Base-by-base conservation (phyloP, 2,888 invertebrate genomes). In the Cryptus viduatorius region DNA sequence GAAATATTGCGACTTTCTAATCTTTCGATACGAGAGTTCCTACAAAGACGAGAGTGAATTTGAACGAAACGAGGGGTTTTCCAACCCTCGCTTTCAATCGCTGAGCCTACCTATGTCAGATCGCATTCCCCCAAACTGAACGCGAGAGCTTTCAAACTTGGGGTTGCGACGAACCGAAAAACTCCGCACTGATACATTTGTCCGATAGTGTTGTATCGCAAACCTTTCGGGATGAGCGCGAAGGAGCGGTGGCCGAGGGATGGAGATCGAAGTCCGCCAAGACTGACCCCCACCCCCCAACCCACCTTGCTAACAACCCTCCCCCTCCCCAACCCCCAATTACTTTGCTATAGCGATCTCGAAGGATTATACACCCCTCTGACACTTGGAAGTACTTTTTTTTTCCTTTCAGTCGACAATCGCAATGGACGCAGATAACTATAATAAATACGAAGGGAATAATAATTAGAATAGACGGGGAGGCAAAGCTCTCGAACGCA, bases 141-240 rank as follows among this genome's bases (percentile, higher is more conserved):
- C 46, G 72, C 61, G 24, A 50, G 59, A 42, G 61, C 73, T 61
- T 75, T 65, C 65, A 50, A 37, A 56, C 59, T 56, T 4, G 31
- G 67, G 56, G 72, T 56, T 42, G 29, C 72, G 67, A 31, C 59
- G 77, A 42, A 83, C 59, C 59, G 56, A 79, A 72, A 72, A 72
- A 83, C 67, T 53, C 72, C 72, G 72, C 77, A 80, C 65, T 67
- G 29, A 80, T 76, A 79, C 73, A 71, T 71, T 75, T 42, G 75
- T 48, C 69, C 76, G 14, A 56, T 50, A 37, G 65, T 67, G 72
- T 44, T 72, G 31, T 68, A 44, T 77, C 42, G 50, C 50, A 14
- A 31, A 64, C 73, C 59, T 80, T 85, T 77, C 19, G 77, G 64
- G 61, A 50, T 61, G 46, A 4, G 37, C 37, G 8, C 67, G 67